phyloP scores from a whole-genome alignment of 2,888 invertebrate species.

The Drosophila kambysellisi region DNA sequence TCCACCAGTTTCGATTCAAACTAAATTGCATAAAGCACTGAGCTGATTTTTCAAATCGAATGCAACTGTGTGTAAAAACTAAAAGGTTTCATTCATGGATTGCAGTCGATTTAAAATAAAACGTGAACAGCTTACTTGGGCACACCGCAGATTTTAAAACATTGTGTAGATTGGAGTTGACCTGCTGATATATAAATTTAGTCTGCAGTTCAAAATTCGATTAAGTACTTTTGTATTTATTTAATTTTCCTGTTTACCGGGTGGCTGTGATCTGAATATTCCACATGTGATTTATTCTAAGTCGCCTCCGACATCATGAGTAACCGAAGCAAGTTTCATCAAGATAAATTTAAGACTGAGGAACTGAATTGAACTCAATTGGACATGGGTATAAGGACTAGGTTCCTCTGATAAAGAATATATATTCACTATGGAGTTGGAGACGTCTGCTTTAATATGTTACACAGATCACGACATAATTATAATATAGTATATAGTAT shows the following conservation, averaged over 20 bases:
- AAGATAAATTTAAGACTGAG: too few relatives aligned
- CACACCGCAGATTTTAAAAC: not conserved
- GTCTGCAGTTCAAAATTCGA: not conserved
- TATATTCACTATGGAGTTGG: too few relatives aligned
- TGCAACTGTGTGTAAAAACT: not conserved
- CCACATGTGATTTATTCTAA: not conserved
- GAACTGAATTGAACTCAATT: too few relatives aligned
- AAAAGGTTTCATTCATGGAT: not conserved
- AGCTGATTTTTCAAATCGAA: constrained; percentile 11
- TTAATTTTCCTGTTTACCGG: not conserved
- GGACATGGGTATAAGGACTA: too few relatives aligned
- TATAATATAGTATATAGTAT: not conserved
- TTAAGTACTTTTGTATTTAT: not conserved
- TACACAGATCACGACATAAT: not conserved
- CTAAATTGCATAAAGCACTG: not conserved
- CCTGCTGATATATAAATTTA: not conserved
- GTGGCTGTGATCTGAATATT: not conserved
- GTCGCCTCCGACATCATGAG: too few relatives aligned
- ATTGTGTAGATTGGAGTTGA: not conserved
- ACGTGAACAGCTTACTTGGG: not conserved
- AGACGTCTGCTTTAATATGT: too few relatives aligned
- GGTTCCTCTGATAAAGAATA: too few relatives aligned
- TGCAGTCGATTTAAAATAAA: not conserved
- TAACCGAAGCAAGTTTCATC: too few relatives aligned
- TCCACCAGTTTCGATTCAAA: not conserved